These are phyloP conservation scores for Ceratotherium simum DNA, from an alignment of 2,113 vertebrate genomes.

Conservation along the genomic window DNA sequence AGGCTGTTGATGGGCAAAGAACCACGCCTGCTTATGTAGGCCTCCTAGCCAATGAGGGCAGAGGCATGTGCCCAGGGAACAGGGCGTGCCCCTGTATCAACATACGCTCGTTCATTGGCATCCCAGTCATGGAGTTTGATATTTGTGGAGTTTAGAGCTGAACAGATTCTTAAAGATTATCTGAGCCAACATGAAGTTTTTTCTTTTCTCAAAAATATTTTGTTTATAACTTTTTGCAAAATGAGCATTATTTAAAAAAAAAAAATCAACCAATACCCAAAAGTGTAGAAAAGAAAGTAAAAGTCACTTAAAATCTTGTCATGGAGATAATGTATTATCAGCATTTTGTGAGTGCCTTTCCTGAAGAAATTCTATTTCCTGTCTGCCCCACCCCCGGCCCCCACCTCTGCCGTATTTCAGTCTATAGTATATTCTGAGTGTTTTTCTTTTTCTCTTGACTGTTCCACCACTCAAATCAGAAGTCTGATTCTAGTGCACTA, in stretches of 20 bases:
- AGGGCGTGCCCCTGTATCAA: fast-evolving
- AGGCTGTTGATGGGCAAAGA: fast-evolving
- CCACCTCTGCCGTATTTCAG: fast-evolving
- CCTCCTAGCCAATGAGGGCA: fast-evolving
- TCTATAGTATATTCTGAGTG: fast-evolving
- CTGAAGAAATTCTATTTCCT: background rate
- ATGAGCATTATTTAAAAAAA: background rate
- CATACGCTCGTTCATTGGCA: fast-evolving
- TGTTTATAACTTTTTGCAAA: conserved; percentile 6
- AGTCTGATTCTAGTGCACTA: background rate
- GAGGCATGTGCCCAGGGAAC: fast-evolving
- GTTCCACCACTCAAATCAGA: background rate
- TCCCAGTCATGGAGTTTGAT: background rate
- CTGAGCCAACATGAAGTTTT: background rate
- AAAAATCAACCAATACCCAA: background rate
- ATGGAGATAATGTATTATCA: fast-evolving
- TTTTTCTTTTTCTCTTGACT: background rate
- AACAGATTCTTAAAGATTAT: background rate
- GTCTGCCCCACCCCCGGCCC: fast-evolving
- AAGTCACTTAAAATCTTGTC: background rate
- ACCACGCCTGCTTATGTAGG: fast-evolving
- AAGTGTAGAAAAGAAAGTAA: background rate
- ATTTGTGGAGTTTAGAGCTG: background rate
- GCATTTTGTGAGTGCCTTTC: background rate
- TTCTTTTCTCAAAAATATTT: background rate